Conservation (phyloP, 2,888 invertebrate genomes). For the Scaptodrosophila latifasciaeformis region DNA sequence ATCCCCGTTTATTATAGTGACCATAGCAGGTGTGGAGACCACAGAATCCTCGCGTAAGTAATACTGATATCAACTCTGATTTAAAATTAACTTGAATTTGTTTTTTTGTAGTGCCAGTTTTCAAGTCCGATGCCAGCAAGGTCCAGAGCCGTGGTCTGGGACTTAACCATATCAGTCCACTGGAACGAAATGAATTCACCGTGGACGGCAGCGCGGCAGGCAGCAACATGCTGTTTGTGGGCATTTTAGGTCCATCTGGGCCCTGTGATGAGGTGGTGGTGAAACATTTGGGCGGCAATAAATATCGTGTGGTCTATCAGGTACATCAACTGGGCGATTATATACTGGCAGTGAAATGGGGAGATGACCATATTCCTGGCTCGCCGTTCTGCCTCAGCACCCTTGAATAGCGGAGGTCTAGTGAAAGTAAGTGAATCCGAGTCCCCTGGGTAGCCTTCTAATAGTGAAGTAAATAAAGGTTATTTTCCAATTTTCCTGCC, state of each 20-base stretch:
- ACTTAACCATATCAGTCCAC: constrained; percentile 59
- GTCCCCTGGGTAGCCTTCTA: no score
- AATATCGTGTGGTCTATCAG: constrained; percentile 92
- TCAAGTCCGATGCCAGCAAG: constrained; percentile 68
- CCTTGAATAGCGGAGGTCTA: no score
- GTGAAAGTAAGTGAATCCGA: no score
- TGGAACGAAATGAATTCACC: constrained; percentile 72
- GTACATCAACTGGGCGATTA: constrained; percentile 94
- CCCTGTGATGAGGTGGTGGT: constrained; percentile 96
- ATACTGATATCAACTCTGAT: no score
- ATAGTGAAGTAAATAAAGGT: neutral
- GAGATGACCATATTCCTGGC: constrained; percentile 96
- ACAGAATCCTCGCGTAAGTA: constrained; percentile 15
- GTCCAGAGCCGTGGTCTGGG: constrained; percentile 69
- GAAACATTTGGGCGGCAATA: constrained; percentile 91
- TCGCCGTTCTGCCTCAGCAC: constrained; percentile 82
- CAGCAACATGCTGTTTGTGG: constrained; percentile 94
- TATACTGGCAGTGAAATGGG: constrained; percentile 95
- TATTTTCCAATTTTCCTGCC: neutral
- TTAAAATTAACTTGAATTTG: neutral
- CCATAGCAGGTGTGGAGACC: constrained; percentile 50
- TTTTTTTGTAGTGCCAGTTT: constrained; percentile 49
- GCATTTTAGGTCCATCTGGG: constrained; percentile 95
- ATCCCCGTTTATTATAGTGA: constrained; percentile 71
- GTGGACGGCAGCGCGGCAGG: constrained; percentile 77